A percentile compares a stretch with the other conserved stretches of the same genome.
Evolutionary conservation across 2,113 vertebrate genomes (phyloP).

Genomic region (Australoheros scitulus): DNA sequence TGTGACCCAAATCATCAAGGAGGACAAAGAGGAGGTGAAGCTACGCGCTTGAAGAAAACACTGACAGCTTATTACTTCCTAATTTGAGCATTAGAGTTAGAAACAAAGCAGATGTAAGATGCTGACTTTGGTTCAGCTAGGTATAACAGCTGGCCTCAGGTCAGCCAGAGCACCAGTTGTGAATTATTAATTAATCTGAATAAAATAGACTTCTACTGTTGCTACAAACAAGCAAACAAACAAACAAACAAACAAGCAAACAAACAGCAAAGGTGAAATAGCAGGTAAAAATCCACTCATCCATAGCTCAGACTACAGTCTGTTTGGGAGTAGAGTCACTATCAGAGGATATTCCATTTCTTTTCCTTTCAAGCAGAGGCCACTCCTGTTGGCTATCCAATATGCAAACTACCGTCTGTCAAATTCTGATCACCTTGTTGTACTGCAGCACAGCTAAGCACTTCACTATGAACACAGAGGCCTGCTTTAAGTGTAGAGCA

Average conservation of each 20-base stretch:
- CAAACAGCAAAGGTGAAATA: conserved; percentile 16
- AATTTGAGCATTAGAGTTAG: not conserved
- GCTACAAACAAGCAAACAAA: conserved; percentile 53
- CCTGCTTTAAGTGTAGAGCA: not conserved
- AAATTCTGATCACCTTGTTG: not conserved
- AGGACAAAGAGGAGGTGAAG: not conserved
- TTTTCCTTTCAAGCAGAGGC: not conserved
- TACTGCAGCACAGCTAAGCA: not conserved
- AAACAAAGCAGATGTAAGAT: not conserved
- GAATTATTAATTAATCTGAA: conserved; percentile 55
- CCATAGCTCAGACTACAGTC: not conserved
- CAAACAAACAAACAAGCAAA: conserved; percentile 52
- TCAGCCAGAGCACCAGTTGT: conserved; percentile 8
- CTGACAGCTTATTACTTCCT: not conserved
- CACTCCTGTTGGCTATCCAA: not conserved
- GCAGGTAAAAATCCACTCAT: conserved; percentile 16
- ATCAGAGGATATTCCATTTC: not conserved
- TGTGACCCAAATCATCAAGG: not conserved
- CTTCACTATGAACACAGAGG: not conserved
- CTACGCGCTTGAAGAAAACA: not conserved
- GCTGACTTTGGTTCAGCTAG: not conserved
- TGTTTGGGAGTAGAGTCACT: not conserved
- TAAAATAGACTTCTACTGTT: conserved; percentile 10
- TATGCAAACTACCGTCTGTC: not conserved
- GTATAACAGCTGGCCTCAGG: conserved; percentile 10